Percentiles rank a stretch among this genome's conserved stretches.
Evolutionary conservation across 2,113 vertebrate species (phyloP).

Genomic region (Calidris pygmaea): DNA sequence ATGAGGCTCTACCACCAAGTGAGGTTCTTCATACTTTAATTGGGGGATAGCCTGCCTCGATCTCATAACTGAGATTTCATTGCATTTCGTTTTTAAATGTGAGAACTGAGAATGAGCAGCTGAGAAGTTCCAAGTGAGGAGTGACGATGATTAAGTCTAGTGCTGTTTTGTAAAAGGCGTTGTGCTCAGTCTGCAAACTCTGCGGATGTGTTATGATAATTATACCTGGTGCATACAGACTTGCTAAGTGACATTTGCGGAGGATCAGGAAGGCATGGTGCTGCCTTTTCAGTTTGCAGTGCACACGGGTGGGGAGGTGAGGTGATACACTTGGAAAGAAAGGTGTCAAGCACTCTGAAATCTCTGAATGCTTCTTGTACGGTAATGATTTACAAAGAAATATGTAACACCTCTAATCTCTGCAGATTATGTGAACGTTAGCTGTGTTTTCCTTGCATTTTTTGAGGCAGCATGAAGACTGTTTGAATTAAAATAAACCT

Average conservation of each 20-base stretch:
- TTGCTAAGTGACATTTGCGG: not conserved
- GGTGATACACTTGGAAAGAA: not conserved
- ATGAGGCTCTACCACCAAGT: conserved; percentile 98
- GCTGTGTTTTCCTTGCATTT: not conserved
- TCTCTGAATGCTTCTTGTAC: not conserved
- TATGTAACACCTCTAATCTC: not conserved
- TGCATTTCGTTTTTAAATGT: not conserved
- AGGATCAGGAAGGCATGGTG: not conserved
- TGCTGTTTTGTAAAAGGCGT: not conserved
- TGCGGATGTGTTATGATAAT: not conserved
- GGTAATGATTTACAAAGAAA: not conserved
- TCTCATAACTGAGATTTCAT: not conserved
- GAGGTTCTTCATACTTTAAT: conserved; percentile 68
- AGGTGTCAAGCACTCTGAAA: not conserved
- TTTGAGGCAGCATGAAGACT: not conserved
- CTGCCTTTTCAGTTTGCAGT: not conserved
- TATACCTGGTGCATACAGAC: not conserved
- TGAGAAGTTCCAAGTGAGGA: not conserved
- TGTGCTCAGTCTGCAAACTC: not conserved
- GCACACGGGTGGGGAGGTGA: not conserved
- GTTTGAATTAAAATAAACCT: not conserved
- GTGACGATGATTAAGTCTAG: not conserved
- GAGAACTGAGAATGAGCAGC: not conserved
- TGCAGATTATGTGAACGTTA: not conserved
- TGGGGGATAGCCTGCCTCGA: not conserved